Base-by-base conservation (phyloP, 2,888 invertebrate species). In the Heliconius aoede region DNA sequence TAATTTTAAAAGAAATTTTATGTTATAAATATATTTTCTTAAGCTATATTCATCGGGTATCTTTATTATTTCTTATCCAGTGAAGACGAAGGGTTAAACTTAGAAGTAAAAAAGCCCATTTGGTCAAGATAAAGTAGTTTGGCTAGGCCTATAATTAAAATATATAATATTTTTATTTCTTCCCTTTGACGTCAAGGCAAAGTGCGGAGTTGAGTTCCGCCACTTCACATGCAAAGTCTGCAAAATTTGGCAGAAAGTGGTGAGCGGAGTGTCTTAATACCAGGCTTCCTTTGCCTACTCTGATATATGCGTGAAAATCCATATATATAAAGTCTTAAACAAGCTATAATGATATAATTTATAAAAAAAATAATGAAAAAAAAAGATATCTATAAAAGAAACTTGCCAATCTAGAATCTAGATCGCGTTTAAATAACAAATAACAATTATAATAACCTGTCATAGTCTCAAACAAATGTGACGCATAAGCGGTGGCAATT, bases 401-500 rank as follows among this genome's bases (percentile, higher is more conserved):
- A 1, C 51, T 55, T n/a, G n/a, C 15, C 24, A 60, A 46, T 40
- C 21, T 5, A 24, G 24, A 61, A 60, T 26, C 4, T 55, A n/a
- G 9, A 3, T 51, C 51, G 9, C 51, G 9, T 55, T 55, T n/a
- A n/a, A 55, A 55, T 55, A 55, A 8, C 51, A 8, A 51, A 21
- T 21, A 51, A 9, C 55, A 3, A 55, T n/a, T n/a, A 55, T 55
- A 51, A n/a, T 51, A n/a, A n/a, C n/a, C n/a, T 30, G 62, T 46
- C 46, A 36, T 40, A 64, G 51, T 28, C 3, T 65, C 26, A 58
- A 65, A 65, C 65, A 65, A 65, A 58, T 67, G 65, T 21, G 30
- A n/a, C n/a, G n/a, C 30, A 30, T 51, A 55, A 73, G 32, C 62
- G 36, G 40, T 46, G 32, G 24, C 55, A 65, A 73, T 73, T 55